Evolutionary conservation across 2,888 invertebrate genomes (phyloP), one percentile per base, ranked within the genome.

Genomic region (Esperia sulphurella): DNA sequence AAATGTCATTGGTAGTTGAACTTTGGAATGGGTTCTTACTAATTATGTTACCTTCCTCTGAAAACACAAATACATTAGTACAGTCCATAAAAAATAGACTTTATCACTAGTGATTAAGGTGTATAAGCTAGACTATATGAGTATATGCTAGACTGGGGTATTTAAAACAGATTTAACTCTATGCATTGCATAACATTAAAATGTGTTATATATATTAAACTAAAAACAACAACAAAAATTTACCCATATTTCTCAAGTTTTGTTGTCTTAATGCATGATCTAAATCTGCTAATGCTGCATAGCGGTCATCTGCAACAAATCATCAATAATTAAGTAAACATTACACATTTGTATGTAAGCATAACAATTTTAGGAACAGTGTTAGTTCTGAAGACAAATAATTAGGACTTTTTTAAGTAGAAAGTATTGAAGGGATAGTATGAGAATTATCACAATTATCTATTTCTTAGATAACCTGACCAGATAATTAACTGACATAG

Each of bases 261-360:
- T 92, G 92, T 55, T 90, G 90, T 65, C 94, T 92, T 64, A 94
- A 80, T 66, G 93, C 94, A 74, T 93, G 91, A 78, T 98, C 98
- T 68, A 98, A 92, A 87, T 98, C 98, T 83, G 98, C 97, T 52
- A 98, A 91, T 45, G 98, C 98, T 58, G 98, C 98, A 87, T 98
- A 98, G 61, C 96, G 94, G 87, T 98, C 98, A 90, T 95, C 96
- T 71, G 92, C 75, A 76, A 74, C 48, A 49, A 65, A 44, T 10
- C 2, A 35, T n/a, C 35, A 10, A 35, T 35, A 5, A 35, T 6
- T 35, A n/a, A 35, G 35, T 35, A 35, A 21, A 21, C 21, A n/a
- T 21, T 21, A 21, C 21, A 21, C 21, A 21, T 21, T 21, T 21
- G 5, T n/a, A n/a, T n/a, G n/a, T n/a, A n/a, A n/a, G n/a, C n/a